A percentile compares a stretch with the other conserved stretches of the same genome.
phyloP scores from a whole-genome alignment of 2,888 invertebrate genomes.

The Papilio demoleus region DNA sequence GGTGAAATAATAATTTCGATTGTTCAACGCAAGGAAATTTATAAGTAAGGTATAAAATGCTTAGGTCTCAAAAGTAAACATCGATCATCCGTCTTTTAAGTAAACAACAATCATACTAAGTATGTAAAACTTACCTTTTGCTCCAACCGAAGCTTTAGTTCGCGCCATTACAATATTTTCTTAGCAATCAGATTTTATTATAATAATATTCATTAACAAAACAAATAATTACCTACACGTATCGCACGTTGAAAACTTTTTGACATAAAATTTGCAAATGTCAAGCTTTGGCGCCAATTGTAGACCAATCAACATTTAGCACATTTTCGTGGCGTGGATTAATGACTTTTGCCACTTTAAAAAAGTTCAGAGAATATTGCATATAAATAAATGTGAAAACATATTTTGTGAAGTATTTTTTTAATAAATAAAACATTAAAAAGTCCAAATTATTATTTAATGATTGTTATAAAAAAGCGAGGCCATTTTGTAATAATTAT shows the following conservation, averaged over 20 bases:
- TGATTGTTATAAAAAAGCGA: too few relatives aligned
- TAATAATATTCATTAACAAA: not conserved
- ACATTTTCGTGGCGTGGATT: not conserved
- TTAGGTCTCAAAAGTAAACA: too few relatives aligned
- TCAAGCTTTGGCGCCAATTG: constrained; percentile 34
- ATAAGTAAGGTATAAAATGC: too few relatives aligned
- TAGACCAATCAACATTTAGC: not conserved
- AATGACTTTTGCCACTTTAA: constrained; percentile 10
- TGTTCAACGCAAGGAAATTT: too few relatives aligned
- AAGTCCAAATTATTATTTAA: too few relatives aligned
- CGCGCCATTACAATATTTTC: constrained; percentile 28
- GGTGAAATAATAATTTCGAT: too few relatives aligned
- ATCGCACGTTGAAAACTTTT: constrained; percentile 14
- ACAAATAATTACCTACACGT: not conserved
- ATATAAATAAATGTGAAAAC: too few relatives aligned
- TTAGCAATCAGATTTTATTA: not conserved
- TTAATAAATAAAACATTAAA: too few relatives aligned
- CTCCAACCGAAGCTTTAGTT: constrained; percentile 35
- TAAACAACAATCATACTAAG: too few relatives aligned
- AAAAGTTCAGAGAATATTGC: not conserved
- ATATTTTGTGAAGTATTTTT: too few relatives aligned
- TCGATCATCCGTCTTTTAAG: too few relatives aligned
- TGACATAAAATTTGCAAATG: constrained; percentile 2
- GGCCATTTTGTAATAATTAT: too few relatives aligned
- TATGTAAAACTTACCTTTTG: constrained; percentile 31